Base-by-base conservation (phyloP, 2,888 invertebrate genomes). In the Zaprionus obscuricornis region DNA sequence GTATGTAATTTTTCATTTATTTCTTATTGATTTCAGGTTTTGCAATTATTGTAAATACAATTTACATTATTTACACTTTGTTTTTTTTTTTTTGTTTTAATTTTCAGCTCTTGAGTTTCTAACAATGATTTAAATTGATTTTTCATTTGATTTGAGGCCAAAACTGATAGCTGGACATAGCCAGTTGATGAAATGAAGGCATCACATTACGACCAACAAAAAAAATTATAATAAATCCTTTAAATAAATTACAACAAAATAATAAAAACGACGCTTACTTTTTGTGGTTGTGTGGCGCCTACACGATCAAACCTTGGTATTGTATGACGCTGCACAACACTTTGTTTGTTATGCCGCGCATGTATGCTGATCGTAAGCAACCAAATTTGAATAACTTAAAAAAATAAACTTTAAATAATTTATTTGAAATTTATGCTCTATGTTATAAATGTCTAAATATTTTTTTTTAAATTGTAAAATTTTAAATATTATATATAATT, bases 231-330 rank as follows among this genome's bases (percentile, higher is more conserved):
- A n/a, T n/a, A n/a, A n/a, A n/a, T n/a, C 43, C 56, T 68, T 49
- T 31, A 31, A 59, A 73, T 52, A 27, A 68, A 63, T 69, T 68
- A 56, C 69, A 69, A 74, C 74, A 69, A 74, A 73, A 68, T 56
- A 69, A 73, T 68, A 69, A 69, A 66, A 69, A 73, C 55, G 69
- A 69, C 74, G 69, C 69, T 69, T 73, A 56, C 69, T 69, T 72
- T 60, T 50, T n/a, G n/a, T n/a, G n/a, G 36, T 37, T 31, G 26
- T 3, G 17, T 2, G 33, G 52, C 18, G 5, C 51, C 29, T 8
- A 16, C 69, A 69, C 74, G 68, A 17, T 73, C 42, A 50, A 33
- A 8, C 47, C 0, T 6, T 7, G 10, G 13, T 27, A 7, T 45
- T 40, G 63, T 24, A 26, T 51, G 40, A 2, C 4, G 22, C n/a